A percentile compares a stretch with the other conserved stretches of the same genome.
These are phyloP conservation scores for Phrixothrix hirtus DNA, from an alignment of 2,888 invertebrate species.

Conservation along the genomic window DNA sequence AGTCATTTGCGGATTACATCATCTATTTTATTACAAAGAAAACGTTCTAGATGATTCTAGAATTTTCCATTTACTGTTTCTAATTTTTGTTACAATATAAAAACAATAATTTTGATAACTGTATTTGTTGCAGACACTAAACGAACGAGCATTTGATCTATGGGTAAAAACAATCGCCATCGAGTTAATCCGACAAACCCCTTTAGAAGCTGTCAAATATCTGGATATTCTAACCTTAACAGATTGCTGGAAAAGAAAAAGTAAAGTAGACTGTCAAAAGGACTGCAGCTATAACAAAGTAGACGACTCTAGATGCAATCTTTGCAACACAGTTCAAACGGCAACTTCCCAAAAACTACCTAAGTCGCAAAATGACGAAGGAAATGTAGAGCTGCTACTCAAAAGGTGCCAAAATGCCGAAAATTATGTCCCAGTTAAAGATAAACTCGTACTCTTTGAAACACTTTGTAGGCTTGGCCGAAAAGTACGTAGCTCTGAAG, in stretches of 20 bases:
- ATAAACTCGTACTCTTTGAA: slow-evolving; percentile 72
- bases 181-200: slow-evolving; percentile 75
- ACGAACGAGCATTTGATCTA: slow-evolving; percentile 69
- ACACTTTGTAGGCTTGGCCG: slow-evolving; percentile 67
- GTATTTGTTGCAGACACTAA: slow-evolving; percentile 65
- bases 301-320: background rate
- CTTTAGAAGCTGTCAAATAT: slow-evolving; percentile 72
- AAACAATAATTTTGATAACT: slow-evolving; percentile 4
- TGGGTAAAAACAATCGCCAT: slow-evolving; percentile 77
- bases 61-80: too few relatives aligned
- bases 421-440: slow-evolving; percentile 71
- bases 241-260: slow-evolving; percentile 46
- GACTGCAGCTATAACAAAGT: slow-evolving; percentile 47
- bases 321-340: background rate
- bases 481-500: slow-evolving; percentile 67
- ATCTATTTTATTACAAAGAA: too few relatives aligned
- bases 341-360: slow-evolving; percentile 2
- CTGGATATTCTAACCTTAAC: slow-evolving; percentile 70
- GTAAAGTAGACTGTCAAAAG: slow-evolving; percentile 38
- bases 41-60: too few relatives aligned
- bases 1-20: background rate
- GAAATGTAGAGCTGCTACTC: slow-evolving; percentile 55
- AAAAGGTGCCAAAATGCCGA: slow-evolving; percentile 63
- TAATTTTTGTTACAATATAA: too few relatives aligned
- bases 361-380: slow-evolving; percentile 7